Evolutionary conservation across 2,797 vertebrate species (phyloP).

Genomic region (Coranthus polyacanthus): DNA sequence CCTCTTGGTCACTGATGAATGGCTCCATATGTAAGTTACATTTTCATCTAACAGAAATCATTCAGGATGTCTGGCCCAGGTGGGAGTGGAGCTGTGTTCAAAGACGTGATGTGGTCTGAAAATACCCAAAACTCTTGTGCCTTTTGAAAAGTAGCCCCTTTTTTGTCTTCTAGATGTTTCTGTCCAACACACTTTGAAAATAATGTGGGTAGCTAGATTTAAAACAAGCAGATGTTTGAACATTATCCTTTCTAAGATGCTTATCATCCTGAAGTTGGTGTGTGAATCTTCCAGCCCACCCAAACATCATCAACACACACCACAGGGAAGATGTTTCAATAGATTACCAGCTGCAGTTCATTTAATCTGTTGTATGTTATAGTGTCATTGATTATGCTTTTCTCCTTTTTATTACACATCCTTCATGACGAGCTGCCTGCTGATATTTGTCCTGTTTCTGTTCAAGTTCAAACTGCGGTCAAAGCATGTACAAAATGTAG

Average conservation of each 20-base stretch:
- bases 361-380: slow-evolving; percentile 18
- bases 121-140: neutral
- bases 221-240: slow-evolving; percentile 28
- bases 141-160: too few relatives aligned
- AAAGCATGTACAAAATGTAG: slow-evolving; percentile 5
- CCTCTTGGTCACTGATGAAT: slow-evolving; percentile 73
- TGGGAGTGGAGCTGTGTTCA: slow-evolving; percentile 14
- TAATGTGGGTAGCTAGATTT: neutral
- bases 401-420: slow-evolving; percentile 8
- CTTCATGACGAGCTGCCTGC: slow-evolving; percentile 18
- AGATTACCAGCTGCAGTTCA: slow-evolving; percentile 9
- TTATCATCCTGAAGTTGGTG: slow-evolving; percentile 31
- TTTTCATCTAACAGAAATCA: slow-evolving; percentile 63
- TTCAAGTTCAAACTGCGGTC: slow-evolving; percentile 22
- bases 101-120: slow-evolving; percentile 19
- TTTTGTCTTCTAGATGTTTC: neutral
- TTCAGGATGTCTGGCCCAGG: slow-evolving; percentile 43
- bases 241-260: slow-evolving; percentile 30
- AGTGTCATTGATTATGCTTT: slow-evolving; percentile 16
- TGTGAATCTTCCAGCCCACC: slow-evolving; percentile 37
- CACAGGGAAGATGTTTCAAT: slow-evolving; percentile 32
- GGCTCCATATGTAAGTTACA: slow-evolving; percentile 74
- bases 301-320: slow-evolving; percentile 46
- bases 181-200: slow-evolving; percentile 1
- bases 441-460: slow-evolving; percentile 22